Evolutionary conservation across 1,140 invertebrate genomes (phyloP), one percentile per base, ranked within the genome.

Genomic region (Andricus grossulariae): DNA sequence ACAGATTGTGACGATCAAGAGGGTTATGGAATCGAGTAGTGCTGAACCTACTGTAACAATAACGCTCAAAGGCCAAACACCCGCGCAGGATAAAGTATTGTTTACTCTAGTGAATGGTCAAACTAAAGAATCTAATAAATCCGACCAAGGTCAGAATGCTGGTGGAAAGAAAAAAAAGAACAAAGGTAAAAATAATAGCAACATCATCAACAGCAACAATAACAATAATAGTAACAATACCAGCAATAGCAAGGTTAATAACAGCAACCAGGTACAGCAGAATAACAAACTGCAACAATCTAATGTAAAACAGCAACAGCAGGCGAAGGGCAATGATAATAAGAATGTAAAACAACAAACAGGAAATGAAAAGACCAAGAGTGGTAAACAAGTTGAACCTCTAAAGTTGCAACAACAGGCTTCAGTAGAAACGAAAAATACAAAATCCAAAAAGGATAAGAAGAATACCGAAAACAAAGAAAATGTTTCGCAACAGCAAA

Each of bases 31-130:
- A 79, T 92, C 92, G 8, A 93, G 93, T 75, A 93, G 92, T 81
- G 90, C 93, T 15, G 94, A 95, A 79, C 94, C 95, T 45, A 95
- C 94, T 8, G 95, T 96, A 4, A 96, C 95, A 0, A 95, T 96
- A 50, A 95, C 95, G 1, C 90, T 95, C 13, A 95, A 95, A 82
- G 95, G 95, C 15, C 94, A 94, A 80, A 94, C 94, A 2, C 95
- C 95, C 12, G 94, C 95, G 73, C 93, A 95, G 84, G 95, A 96
- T 82, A 94, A 95, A 86, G 92, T 96, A 50, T 87, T 96, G 0
- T 95, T 95, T 84, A 95, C 94, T 4, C 89, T 96, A 66, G 93
- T 95, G 4, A 95, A 96, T 87, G 95, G 95, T 10, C 94, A 95
- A 82, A 92, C 93, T n/a, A 92, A 92, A 76, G 90, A 93, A 54